A percentile compares a stretch with the other conserved stretches of the same genome.
Conservation (phyloP, 1,140 invertebrate species). For the Leptinotarsa undecemlineata region DNA sequence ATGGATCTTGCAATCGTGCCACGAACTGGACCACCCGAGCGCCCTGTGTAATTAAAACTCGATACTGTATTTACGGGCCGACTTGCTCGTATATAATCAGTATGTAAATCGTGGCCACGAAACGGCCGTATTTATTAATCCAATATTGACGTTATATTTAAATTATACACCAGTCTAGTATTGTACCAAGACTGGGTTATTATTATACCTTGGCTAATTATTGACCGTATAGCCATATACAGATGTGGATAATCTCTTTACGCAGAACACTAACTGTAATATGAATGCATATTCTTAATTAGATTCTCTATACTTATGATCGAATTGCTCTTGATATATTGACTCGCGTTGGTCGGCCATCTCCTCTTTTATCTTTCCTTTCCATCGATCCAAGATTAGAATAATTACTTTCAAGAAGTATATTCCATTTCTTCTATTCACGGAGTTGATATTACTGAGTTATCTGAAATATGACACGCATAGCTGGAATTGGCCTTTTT, state of each 20-base stretch:
- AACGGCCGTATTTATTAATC: constrained; percentile 51
- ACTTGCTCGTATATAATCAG: constrained; percentile 47
- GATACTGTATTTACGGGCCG: constrained; percentile 26
- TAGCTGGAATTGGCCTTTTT: no score
- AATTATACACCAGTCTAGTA: constrained; percentile 46
- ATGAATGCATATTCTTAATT: not conserved
- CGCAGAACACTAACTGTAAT: not conserved
- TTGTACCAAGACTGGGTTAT: constrained; percentile 15
- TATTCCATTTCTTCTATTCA: no score
- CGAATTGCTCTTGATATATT: not conserved
- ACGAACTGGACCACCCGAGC: constrained; percentile 40
- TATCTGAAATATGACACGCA: no score
- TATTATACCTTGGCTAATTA: constrained; percentile 23
- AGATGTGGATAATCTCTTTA: constrained; percentile 9
- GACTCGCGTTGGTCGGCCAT: not conserved
- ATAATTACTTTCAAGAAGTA: not conserved
- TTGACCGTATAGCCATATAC: constrained; percentile 13
- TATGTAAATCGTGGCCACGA: constrained; percentile 52
- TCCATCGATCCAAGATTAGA: not conserved
- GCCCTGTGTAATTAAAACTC: constrained; percentile 49
- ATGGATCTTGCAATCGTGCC: constrained; percentile 47
- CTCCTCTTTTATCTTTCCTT: not conserved
- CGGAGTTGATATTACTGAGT: not conserved
- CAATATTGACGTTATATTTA: constrained; percentile 51
- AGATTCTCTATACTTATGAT: constrained; percentile 3